Base-by-base conservation (phyloP, 2,113 vertebrate genomes). In the Sceloporus undulatus region DNA sequence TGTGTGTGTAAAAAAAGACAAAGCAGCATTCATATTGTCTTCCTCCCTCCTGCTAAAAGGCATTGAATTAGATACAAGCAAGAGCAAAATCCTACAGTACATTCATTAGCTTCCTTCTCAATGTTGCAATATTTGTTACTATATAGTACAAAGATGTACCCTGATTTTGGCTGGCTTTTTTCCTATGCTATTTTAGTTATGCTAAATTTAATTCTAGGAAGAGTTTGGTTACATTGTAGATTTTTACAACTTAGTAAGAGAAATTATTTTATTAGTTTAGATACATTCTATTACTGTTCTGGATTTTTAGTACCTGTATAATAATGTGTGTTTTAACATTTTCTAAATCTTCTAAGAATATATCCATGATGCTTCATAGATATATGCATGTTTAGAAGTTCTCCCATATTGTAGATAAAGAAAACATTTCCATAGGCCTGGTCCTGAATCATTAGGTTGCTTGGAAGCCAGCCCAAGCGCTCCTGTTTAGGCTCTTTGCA, bases 401-500 rank as follows among this genome's bases (percentile, higher is more conserved):
- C n/a, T 34, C 65, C 2, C 62, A 68, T 42, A 2, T n/a, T 21
- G n/a, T 38, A 21, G 10, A 21, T 29, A 25, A 27, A 13, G 38
- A 68, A 82, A 68, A 68, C 42, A n/a, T 59, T 59, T 59, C 9
- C 9, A 68, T 42, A 9, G 40, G 23, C 71, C 66, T 68, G 87
- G 38, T 34, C 3, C 0, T 59, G 1, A 0, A 82, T 74, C 82
- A 85, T 76, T 89, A 0, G 1, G 52, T 91, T 92, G 93, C 93
- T 94, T 94, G 92, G 90, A 93, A 94, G 88, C 78, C 9, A 59
- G 56, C 14, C 56, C 56, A 59, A 59, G 14, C 10, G 56, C 56
- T 59, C 56, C 83, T 74, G 82, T 84, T 79, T 89, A 0, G 1
- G 40, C 91, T 93, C 93, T 93, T 94, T 94, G 92, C 90, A 93